Base-by-base conservation (phyloP, 2,888 invertebrate genomes). In the Hypercompe scribonia region DNA sequence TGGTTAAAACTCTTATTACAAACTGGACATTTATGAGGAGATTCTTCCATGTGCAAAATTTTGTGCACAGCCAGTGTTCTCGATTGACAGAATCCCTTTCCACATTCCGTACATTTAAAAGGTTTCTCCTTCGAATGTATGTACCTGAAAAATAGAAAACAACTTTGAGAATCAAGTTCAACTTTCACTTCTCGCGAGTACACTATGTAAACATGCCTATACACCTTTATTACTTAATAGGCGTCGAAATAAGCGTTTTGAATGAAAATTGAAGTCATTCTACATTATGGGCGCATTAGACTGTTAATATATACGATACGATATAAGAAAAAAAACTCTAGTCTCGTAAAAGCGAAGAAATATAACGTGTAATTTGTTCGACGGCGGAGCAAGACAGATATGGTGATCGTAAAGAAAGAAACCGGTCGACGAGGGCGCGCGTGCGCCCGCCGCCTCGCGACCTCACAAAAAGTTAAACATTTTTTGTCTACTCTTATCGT, bases 101-200 rank as follows among this genome's bases (percentile, higher is more conserved):
- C 99, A 92, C 99, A 99, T 86, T 99, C 98, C 7, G 97, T 97
- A 93, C 99, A 99, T 90, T 99, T 99, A 96, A 99, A 99, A 0
- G 99, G 99, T 92, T 99, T 99, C 94, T 99, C 99, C 91, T 99
- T 99, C 82, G 99, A 99, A 95, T 99, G 99, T 82, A 99, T 99
- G 95, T 99, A 99, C 91, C 99, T 99, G 96, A 73, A 96, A 96
- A 88, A 93, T 81, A 88, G 86, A 90, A 87, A 88, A 85, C 70
- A 94, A 88, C 88, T 90, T 86, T 91, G 78, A 91, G 84, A 80
- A 71, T 79, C 81, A 72, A 81, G 85, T 74, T 80, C 70, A 84
- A 90, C 90, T 91, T 91, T 91, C 89, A 90, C 88, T 88, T 83
- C 73, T 81, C 78, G 78, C 80, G 85, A 84, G 86, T 85, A 88